Evolutionary conservation across 2,113 vertebrate genomes (phyloP), one percentile per base, ranked within the genome.

Genomic region (Hassar affinis): DNA sequence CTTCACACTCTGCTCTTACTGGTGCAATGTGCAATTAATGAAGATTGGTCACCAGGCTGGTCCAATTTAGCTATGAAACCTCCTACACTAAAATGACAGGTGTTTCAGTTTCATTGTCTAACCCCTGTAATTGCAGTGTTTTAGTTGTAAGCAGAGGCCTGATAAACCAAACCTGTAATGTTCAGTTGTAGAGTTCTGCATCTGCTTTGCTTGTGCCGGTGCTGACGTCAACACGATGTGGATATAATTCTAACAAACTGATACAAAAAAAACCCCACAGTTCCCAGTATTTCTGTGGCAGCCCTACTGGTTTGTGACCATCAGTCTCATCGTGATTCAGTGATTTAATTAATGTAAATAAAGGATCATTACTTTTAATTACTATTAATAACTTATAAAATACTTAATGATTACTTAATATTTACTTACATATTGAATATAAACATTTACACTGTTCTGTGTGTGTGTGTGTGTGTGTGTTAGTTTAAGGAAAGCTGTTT

Each of bases 401-500:
- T n/a, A n/a, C n/a, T n/a, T n/a, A n/a, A n/a, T n/a, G n/a, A 6
- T 42, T 42, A 42, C 38, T 42, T 42, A 42, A 42, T 42, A 42
- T 42, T 3, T 42, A 42, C 38, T 42, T 42, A n/a, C n/a, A n/a
- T n/a, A n/a, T n/a, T n/a, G n/a, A 74, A 20, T 9, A 17, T 30
- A 30, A 0, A 4, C 25, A 6, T 8, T 8, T 51, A 51, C 49
- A 51, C 10, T 51, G 45, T 47, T 47, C 1, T 10, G 7, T 10
- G 7, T 47, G 7, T 47, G 9, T 57, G 6, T 81, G 33, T 74
- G 33, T 62, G 30, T 64, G 49, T 86, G 57, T 85, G 62, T 83
- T 74, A 85, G 84, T 88, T 85, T 62, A 59, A 85, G 85, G 88
- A 84, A 79, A 91, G 93, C 76, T 33, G 93, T 77, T 89, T 78